Base-by-base conservation (phyloP, 2,113 vertebrate species). In the Actenoides lindsayi region DNA sequence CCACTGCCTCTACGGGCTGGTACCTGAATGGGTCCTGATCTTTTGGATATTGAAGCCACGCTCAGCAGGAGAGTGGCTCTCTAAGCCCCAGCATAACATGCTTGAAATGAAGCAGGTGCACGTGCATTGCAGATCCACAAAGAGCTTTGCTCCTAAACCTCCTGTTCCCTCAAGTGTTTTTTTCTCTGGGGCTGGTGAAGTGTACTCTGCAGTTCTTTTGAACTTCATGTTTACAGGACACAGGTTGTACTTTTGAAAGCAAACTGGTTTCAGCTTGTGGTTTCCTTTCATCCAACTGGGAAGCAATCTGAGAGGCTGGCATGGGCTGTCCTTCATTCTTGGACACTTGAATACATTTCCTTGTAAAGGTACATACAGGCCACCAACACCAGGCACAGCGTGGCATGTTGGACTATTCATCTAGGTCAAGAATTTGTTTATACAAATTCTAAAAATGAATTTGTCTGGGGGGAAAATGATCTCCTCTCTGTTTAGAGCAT, bases 401-500 rank as follows among this genome's bases (percentile, higher is more conserved):
- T 70, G 80, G 80, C 77, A 62, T 2, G 31, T 10, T 56, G 76
- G 48, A 86, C 21, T 11, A 21, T 41, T 76, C 85, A 79, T 37
- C 76, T 57, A 70, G 19, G 83, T 75, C 69, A 94, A 75, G 73
- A 93, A 87, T 81, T 93, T 92, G 68, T 92, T 96, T 93, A 82
- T 60, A 82, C 44, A 76, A 94, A 91, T 79, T 80, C 80, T 89
- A 91, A 92, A 96, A 91, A 82, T 64, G 31, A 87, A 82, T 93
- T 82, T 93, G 65, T 77, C 56, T 78, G 12, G 16, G 65, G 65
- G 27, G 2, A n/a, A 81, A 94, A 69, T 35, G 2, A n/a, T 92
- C 59, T 78, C 59, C 74, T 41, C 79, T 91, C 76, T 87, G 65
- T 84, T 94, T 62, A 74, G 86, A 87, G 53, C 73, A 65, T 30